Evolutionary conservation across 2,797 vertebrate genomes (phyloP), one percentile per base, ranked within the genome.

Genomic region (Oceanodroma leucorhoa): DNA sequence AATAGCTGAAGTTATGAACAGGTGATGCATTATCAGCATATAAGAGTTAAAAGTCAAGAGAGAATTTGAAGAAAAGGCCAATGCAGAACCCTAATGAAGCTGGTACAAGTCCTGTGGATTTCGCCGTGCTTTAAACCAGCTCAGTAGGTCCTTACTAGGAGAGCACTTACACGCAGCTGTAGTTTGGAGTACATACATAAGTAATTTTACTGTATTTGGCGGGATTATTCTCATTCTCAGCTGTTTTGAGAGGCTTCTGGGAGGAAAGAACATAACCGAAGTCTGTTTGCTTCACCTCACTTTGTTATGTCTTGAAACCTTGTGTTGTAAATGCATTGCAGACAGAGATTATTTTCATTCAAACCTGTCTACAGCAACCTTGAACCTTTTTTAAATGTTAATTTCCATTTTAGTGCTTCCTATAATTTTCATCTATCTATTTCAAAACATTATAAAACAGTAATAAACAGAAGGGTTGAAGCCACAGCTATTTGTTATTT

Each of bases 381-480:
- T 88, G 51, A 94, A 66, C 9, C 24, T 77, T 88, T 67, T 54
- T 9, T 2, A 5, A 65, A 72, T 50, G 23, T 46, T 89, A 82
- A 66, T 93, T 82, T 87, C 36, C 26, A 93, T 92, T 93, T 75
- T 72, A 93, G 55, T 87, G 32, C 26, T 79, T 92, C 55, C 62
- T 92, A 51, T 88, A 69, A 67, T 95, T 88, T 94, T 71, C n/a
- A 60, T 81, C 45, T 76, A n/a, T 64, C 12, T 76, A 36, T 84
- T 87, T 92, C n/a, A 38, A 50, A 90, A 66, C 34, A 32, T 82
- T 58, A 77, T 40, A 83, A 95, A 51, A 53, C 32, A 69, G 61
- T 79, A 92, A 87, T 72, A 92, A 95, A 94, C 19, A 50, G 70
- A 80, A 94, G 18, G 36, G 15, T 87, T 76, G 58, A 92, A 89